Evolutionary conservation across 2,797 vertebrate genomes (phyloP).

Genomic region (Neoniphon sammara): DNA sequence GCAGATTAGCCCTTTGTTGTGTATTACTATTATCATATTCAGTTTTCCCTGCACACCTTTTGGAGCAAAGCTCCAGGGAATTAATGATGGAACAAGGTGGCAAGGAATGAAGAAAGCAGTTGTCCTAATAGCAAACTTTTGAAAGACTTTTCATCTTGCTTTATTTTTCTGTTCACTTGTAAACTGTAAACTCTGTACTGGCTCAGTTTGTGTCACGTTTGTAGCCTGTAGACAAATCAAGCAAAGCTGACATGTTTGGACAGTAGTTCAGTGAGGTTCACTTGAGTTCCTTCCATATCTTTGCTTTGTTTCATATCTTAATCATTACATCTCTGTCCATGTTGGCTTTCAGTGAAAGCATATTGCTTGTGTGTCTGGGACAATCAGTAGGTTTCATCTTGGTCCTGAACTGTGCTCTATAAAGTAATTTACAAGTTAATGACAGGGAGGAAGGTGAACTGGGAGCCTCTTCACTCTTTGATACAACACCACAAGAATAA

Average conservation of each 20-base stretch:
- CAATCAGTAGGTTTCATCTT: no score
- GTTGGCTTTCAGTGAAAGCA: not conserved
- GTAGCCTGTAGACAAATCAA: not conserved
- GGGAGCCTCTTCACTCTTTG: constrained; percentile 10
- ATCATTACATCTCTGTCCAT: constrained; percentile 3
- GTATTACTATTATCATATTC: constrained; percentile 71
- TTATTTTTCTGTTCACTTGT: constrained; percentile 9
- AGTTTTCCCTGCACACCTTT: constrained; percentile 61
- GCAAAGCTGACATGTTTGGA: constrained; percentile 3
- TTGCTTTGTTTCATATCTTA: not conserved
- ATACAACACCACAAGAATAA: not conserved
- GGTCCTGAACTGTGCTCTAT: not conserved
- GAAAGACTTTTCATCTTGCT: constrained; percentile 36
- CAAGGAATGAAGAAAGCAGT: constrained; percentile 46
- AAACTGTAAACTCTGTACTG: not conserved
- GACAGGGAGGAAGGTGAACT: constrained; percentile 26
- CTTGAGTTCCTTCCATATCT: constrained; percentile 7
- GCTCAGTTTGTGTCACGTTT: not conserved
- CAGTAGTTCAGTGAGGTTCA: constrained; percentile 5
- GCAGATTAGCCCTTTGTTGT: constrained; percentile 72
- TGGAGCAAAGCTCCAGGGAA: constrained; percentile 65
- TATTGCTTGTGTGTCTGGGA: not conserved
- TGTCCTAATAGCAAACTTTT: constrained; percentile 52
- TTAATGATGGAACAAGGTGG: constrained; percentile 55
- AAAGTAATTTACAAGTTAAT: constrained; percentile 31